Conservation (phyloP, 1,140 invertebrate species). For the Musca domestica region DNA sequence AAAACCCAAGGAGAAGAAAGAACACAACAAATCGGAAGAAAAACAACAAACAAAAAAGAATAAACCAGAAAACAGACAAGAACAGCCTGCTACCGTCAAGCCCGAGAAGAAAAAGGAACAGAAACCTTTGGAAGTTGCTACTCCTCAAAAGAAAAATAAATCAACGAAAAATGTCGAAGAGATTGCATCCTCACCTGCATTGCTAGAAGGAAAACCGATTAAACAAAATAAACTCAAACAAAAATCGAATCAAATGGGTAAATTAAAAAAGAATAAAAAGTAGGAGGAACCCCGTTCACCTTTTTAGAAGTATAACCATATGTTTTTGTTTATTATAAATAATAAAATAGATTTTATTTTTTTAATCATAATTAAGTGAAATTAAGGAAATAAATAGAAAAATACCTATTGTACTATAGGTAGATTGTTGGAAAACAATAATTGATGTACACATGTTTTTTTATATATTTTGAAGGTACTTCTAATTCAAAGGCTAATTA, state of each 20-base stretch:
- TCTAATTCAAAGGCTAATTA: too few species aligned
- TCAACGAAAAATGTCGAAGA: slow-evolving; percentile 26
- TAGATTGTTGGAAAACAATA: too few species aligned
- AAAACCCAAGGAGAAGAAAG: background rate
- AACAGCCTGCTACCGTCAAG: background rate
- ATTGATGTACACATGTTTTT: too few species aligned
- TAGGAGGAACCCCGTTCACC: slow-evolving; percentile 24
- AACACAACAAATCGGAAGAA: background rate
- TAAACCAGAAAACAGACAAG: background rate
- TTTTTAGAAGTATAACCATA: background rate
- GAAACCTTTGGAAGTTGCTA: background rate
- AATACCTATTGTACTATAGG: too few species aligned
- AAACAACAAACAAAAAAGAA: background rate
- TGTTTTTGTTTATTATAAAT: slow-evolving; percentile 3
- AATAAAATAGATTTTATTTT: slow-evolving; percentile 17
- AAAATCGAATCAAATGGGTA: slow-evolving; percentile 52
- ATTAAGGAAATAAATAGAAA: too few species aligned
- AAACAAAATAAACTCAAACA: slow-evolving; percentile 39
- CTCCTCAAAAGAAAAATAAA: background rate
- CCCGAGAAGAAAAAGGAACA: background rate
- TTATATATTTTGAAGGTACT: too few species aligned
- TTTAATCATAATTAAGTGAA: background rate
- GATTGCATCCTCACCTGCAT: slow-evolving; percentile 27
- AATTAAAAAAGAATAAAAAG: slow-evolving; percentile 43
- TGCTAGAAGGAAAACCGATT: slow-evolving; percentile 43